Conservation (phyloP, 2,113 vertebrate genomes). For the Corythornis madagascariensis region DNA sequence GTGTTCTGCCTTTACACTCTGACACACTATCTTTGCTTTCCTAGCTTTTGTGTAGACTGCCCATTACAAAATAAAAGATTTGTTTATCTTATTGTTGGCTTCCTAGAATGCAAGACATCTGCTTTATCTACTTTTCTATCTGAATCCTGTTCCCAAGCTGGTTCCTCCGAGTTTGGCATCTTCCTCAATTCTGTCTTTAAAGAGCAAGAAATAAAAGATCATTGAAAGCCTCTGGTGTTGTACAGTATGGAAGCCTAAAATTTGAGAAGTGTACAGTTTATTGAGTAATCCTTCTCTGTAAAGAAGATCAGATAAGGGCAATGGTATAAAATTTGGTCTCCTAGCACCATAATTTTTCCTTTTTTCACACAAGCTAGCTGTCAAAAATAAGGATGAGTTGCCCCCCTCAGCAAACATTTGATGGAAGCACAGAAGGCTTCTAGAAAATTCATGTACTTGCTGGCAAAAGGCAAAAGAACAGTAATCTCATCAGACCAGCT, state of each 20-base stretch:
- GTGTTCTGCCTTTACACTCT: constrained; percentile 19
- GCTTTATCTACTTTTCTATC: constrained; percentile 18
- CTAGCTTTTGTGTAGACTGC: not conserved
- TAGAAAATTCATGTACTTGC: not conserved
- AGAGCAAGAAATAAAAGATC: not conserved
- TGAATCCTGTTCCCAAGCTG: not conserved
- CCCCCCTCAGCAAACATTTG: not conserved
- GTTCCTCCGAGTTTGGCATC: not conserved
- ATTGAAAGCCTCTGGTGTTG: not conserved
- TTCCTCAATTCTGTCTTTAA: not conserved
- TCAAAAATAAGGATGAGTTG: not conserved
- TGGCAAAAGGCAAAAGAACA: not conserved
- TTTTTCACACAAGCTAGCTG: not conserved
- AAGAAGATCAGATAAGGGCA: not conserved
- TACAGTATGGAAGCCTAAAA: not conserved
- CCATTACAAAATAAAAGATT: constrained; percentile 23
- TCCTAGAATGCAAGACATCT: constrained; percentile 27
- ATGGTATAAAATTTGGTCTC: not conserved
- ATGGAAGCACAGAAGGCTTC: not conserved
- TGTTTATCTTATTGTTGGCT: constrained; percentile 14
- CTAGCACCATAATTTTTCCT: not conserved
- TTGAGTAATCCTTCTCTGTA: not conserved
- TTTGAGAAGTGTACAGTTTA: not conserved
- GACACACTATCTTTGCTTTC: not conserved
- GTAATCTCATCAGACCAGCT: not conserved